Conservation (phyloP, 2,888 invertebrate genomes). For the Caenorhabditis plicata region DNA sequence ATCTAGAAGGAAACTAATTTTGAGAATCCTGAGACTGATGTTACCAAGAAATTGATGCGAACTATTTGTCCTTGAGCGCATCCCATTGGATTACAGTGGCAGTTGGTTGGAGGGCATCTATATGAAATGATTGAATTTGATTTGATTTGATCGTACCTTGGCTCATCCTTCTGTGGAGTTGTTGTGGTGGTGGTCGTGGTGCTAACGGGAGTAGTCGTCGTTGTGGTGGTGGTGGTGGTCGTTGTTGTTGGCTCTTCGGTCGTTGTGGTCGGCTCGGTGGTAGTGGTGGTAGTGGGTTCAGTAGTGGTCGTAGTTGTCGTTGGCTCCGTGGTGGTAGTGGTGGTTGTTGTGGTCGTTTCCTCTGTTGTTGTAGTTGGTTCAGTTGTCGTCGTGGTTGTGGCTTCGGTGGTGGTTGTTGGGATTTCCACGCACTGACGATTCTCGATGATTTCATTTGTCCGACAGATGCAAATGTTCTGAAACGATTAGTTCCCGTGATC, state of each 20-base stretch:
- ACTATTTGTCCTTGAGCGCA: conserved; percentile 30
- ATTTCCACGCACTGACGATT: conserved; percentile 38
- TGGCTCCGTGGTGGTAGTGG: conserved; percentile 11
- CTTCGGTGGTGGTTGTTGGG: conserved; percentile 17
- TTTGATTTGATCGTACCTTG: not conserved
- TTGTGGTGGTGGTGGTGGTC: conserved; percentile 4
- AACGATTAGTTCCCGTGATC: conserved; percentile 1
- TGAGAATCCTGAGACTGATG: not conserved
- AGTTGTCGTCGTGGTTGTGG: conserved; percentile 13
- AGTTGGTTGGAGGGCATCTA: conserved; percentile 17
- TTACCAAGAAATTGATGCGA: conserved; percentile 39
- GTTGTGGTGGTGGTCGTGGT: conserved; percentile 3
- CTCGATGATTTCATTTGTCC: conserved; percentile 35
- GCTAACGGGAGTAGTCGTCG: conserved; percentile 13
- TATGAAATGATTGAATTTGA: not conserved
- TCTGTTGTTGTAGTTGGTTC: conserved; percentile 18
- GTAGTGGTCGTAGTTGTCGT: conserved; percentile 34
- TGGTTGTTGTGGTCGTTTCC: conserved; percentile 18
- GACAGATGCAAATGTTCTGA: conserved; percentile 42
- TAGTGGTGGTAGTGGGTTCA: conserved; percentile 25
- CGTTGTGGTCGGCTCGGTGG: conserved; percentile 8
- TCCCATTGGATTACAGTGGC: conserved; percentile 29
- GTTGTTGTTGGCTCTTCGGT: conserved; percentile 2
- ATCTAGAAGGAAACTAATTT: conserved; percentile 17
- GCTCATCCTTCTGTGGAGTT: conserved; percentile 4